Base-by-base conservation (phyloP, 2,113 vertebrate species). In the Hiodon tergisus region DNA sequence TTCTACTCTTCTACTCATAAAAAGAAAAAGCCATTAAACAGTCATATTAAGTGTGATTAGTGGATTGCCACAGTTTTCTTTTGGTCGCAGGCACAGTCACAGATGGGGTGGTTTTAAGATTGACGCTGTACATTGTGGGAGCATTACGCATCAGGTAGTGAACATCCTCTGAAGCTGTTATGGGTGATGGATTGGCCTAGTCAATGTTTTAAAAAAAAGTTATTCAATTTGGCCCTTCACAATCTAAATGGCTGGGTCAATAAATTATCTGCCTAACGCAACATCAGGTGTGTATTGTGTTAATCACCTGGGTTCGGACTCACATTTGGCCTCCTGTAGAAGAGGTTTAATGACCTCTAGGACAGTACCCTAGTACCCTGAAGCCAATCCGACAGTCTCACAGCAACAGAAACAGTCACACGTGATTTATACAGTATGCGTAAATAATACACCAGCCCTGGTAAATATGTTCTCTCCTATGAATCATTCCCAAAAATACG, bases 261-360 rank as follows among this genome's bases (percentile, higher is more conserved):
- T 46, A 7, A 5, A 7, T 11, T 4, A 52, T 6, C 9, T 8
- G 14, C 16, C 10, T 74, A n/a, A 14, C 62, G 63, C 62, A 63
- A 52, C 48, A 74, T n/a, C 48, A 16, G 52, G 17, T 67, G 4
- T 10, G 13, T 48, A 55, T 31, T 57, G 9, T 2, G 2, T 74
- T 59, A 6, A 53, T 50, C 50, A 54, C 59, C 47, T 31, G 7
- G 8, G n/a, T 48, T 51, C 52, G 14, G 7, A 11, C 52, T 17
- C 16, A 11, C 53, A 13, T 10, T 8, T 6, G 8, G 54, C 4
- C 6, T 71, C 11, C 1, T 7, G 16, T 67, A 77, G 74, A 75
- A 61, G 31, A 8, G n/a, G 79, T 73, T 78, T 60, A 82, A 75
- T 77, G 79, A 71, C 79, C 76, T 65, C 3, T 46, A 60, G 63